phyloP scores from a whole-genome alignment of 2,888 invertebrate species.

The Siphlonurus alternatus region DNA sequence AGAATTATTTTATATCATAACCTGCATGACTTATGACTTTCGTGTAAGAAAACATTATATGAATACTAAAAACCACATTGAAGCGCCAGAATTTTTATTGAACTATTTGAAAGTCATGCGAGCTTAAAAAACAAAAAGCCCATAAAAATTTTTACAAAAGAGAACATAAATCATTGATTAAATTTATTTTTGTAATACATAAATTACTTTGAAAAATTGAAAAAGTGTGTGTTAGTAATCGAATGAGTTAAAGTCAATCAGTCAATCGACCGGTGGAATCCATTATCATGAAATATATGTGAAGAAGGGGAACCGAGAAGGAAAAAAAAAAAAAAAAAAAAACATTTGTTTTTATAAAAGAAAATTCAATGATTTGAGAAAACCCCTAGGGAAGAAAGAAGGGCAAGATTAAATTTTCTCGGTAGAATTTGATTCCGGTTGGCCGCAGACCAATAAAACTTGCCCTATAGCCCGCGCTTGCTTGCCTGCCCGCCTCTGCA shows the following conservation, averaged over 20 bases:
- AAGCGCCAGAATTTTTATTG: no score
- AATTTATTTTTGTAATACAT: no score
- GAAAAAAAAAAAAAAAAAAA: slow-evolving; percentile 1
- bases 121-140: no score
- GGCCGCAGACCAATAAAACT: not conserved
- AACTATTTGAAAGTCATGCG: no score
- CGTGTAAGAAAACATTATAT: no score
- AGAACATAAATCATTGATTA: no score
- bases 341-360: not conserved
- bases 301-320: not conserved
- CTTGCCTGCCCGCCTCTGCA: not conserved
- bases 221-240: not conserved
- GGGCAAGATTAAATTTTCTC: not conserved
- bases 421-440: not conserved
- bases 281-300: not conserved
- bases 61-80: no score
- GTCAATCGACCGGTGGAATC: not conserved
- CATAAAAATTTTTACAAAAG: no score
- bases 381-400: not conserved
- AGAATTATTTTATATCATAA: no score
- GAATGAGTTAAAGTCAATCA: not conserved
- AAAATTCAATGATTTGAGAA: not conserved
- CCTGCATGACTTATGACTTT: no score
- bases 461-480: not conserved
- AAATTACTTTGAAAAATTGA: no score